phyloP scores from a whole-genome alignment of 2,888 invertebrate species.

The Oscheius sp. region DNA sequence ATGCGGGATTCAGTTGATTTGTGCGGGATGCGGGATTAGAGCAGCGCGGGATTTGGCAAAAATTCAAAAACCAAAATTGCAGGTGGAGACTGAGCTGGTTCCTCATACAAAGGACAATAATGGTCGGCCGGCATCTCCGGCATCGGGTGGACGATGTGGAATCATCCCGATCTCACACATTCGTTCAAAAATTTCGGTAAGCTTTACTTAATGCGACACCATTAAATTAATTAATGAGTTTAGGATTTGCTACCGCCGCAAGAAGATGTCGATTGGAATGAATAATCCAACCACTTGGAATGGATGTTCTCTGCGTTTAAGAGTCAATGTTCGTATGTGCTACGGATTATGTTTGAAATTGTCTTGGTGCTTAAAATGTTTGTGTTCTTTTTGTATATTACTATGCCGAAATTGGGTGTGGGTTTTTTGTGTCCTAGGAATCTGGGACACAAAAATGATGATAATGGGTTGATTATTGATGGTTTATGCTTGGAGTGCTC shows the following conservation, averaged over 20 bases:
- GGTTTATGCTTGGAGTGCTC: not conserved
- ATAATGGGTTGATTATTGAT: not conserved
- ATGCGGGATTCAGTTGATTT: no score
- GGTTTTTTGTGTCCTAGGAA: not conserved
- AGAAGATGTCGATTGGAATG: slow-evolving; percentile 40
- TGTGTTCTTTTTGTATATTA: not conserved
- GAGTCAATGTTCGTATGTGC: not conserved
- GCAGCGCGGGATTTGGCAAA: no score
- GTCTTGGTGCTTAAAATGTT: not conserved
- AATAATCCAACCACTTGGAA: slow-evolving; percentile 29
- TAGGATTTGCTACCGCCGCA: slow-evolving; percentile 38
- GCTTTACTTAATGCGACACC: slow-evolving; percentile 39
- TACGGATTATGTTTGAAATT: not conserved
- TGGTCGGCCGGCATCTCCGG: slow-evolving; percentile 39
- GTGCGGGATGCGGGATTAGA: no score
- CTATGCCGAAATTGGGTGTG: not conserved
- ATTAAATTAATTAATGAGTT: slow-evolving; percentile 42
- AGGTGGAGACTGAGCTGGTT: slow-evolving; percentile 35
- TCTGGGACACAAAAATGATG: not conserved
- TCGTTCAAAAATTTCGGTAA: slow-evolving; percentile 33
- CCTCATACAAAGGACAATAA: slow-evolving; percentile 34
- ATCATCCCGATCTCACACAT: slow-evolving; percentile 37
- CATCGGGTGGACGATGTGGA: slow-evolving; percentile 36
- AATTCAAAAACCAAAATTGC: no score
- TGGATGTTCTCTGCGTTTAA: not conserved